Evolutionary conservation across 2,797 vertebrate species (phyloP), one percentile per base, ranked within the genome.

Genomic region (Danio kyathit): DNA sequence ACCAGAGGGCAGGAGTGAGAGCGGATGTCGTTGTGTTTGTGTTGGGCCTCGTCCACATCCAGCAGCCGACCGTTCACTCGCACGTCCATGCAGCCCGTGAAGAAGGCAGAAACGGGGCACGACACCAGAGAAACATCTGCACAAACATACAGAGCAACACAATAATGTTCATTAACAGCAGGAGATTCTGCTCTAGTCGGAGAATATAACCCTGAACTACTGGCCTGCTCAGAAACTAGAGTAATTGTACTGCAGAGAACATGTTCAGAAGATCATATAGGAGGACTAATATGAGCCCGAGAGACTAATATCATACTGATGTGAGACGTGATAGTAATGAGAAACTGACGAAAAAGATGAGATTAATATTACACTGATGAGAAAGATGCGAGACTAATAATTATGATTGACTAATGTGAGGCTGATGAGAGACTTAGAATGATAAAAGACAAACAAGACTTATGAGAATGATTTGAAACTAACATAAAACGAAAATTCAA

Each of bases 1-100:
- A 93, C 89, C 6, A 95, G 95, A 84, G 98, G 98, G 88, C 98
- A 99, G 89, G 98, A 97, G 88, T 99, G 97, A 14, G 98, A 97
- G 81, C 94, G 96, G 90, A 99, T 97, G 88, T 98, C 96, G 5
- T 92, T 95, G 93, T 98, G 95, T 87, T 99, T 99, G 89, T 97
- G 93, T 69, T 93, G 76, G 72, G 97, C 97, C 60, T 95, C 93
- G 1, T 99, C 98, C 87, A 98, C 91, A 88, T 99, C 97, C 91
- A 99, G 85, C 4, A 79, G 6, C 21, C 83, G 90, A 76, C 89
- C 88, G 38, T 94, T 96, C 64, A 99, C 89, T 66, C 86, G 91
- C 83, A 97, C 85, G 0, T 96, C 96, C 97, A 99, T 96, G 85
- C 98, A 99, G 88, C 98, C 98, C 0, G 92, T 95, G 92, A 95